A percentile compares a stretch with the other conserved stretches of the same genome.
These are phyloP conservation scores for Campaea margaritaria DNA, from an alignment of 2,888 invertebrate species.

Conservation along the genomic window DNA sequence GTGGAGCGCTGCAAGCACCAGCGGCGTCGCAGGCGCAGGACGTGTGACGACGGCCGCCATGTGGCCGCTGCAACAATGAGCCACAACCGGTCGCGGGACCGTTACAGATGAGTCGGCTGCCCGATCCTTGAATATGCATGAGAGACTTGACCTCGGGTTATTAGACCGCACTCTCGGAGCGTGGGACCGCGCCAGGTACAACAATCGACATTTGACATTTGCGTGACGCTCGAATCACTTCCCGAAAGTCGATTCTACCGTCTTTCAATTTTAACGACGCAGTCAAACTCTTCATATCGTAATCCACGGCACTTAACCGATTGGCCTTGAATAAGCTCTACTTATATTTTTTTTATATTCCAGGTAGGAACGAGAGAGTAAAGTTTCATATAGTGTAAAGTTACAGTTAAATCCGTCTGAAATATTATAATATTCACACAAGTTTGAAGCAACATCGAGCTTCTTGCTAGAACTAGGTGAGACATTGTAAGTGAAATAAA, in stretches of 20 bases:
- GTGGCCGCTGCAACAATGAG: slow-evolving; percentile 75
- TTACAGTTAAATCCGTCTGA: slow-evolving; percentile 1
- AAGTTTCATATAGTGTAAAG: slow-evolving; percentile 1
- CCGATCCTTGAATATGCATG: slow-evolving; percentile 81
- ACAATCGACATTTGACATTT: slow-evolving; percentile 74
- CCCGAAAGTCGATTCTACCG: slow-evolving; percentile 45
- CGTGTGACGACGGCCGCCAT: slow-evolving; percentile 40
- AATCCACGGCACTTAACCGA: neutral
- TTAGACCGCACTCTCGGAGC: slow-evolving; percentile 75
- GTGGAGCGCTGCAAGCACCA: slow-evolving; percentile 26
- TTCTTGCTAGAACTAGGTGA: slow-evolving; percentile 20
- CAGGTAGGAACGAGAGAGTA: neutral
- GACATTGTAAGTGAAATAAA: slow-evolving; percentile 37
- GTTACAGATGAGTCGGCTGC: slow-evolving; percentile 80
- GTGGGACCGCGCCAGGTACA: slow-evolving; percentile 70
- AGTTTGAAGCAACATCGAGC: slow-evolving; percentile 21
- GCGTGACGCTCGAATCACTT: slow-evolving; percentile 52
- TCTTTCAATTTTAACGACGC: slow-evolving; percentile 35
- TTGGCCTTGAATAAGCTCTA: neutral
- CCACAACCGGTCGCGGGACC: slow-evolving; percentile 81
- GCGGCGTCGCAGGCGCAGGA: slow-evolving; percentile 17
- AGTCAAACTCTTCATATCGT: slow-evolving; percentile 10
- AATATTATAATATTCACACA: slow-evolving; percentile 11
- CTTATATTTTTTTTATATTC: slow-evolving; percentile 7
- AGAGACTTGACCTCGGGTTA: slow-evolving; percentile 81